Evolutionary conservation across 1,140 invertebrate genomes (phyloP), one percentile per base, ranked within the genome.

Genomic region (Drosophila parvula): DNA sequence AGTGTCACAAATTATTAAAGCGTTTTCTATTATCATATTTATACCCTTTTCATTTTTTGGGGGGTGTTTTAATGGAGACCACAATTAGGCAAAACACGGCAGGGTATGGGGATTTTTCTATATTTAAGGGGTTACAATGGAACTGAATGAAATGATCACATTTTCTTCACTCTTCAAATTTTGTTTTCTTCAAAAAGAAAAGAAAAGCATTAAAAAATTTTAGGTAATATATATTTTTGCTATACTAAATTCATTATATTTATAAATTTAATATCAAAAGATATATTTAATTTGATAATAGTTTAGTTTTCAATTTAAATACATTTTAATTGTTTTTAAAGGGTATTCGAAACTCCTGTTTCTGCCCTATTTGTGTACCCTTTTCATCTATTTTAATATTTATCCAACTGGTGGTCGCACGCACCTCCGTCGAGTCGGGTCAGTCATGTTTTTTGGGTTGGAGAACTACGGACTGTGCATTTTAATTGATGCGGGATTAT

Each of bases 401-500:
- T 45, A 63, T 36, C 36, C 32, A 51, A 34, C 57, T 62, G 59
- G 38, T 44, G 48, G 57, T 79, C 67, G 22, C 83, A 86, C 75
- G 83, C 79, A 86, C 62, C 47, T 27, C 9, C 5, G 43, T 44
- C 16, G 6, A 12, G 43, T 44, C 16, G 6, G 6, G 22, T 27
- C 32, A 79, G 45, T 88, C 82, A 74, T 82, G 76, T 67, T 45
- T 53, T 12, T 22, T 68, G 61, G 65, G 30, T 32, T 60, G 65
- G 65, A 22, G 59, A 53, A 50, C 34, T 41, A 69, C 61, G 56
- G 60, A n/a, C 27, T 69, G 28, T 70, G 84, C 58, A 88, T 88
- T 78, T 88, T 68, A 88, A 88, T 85, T 78, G 62, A 75, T 78
- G 70, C 44, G 30, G 77, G 77, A 86, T 79, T 78, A 70, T 75